Evolutionary conservation across 2,888 invertebrate species (phyloP), one percentile per base, ranked within the genome.

Genomic region (Lamellibrachia satsuma): DNA sequence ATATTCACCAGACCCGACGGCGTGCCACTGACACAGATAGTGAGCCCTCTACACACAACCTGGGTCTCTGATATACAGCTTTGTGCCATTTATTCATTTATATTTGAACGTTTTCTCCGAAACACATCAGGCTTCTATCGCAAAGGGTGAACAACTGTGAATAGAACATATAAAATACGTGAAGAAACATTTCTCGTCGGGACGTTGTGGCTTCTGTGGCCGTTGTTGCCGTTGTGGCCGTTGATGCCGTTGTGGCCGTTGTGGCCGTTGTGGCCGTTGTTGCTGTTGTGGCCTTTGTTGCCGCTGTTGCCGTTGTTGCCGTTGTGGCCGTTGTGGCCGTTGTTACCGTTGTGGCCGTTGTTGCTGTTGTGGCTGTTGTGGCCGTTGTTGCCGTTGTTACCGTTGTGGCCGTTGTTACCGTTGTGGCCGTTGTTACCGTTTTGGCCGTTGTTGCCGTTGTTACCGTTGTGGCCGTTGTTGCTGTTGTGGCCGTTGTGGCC

Each of bases 311-410:
- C 75, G 22, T 15, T 15, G 15, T 22, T 22, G 7, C 11, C 6
- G 6, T 22, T 6, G 6, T 22, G 22, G n/a, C 22, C 6, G 51
- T 92, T 90, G 27, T 90, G 1, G 60, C 51, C 8, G 60, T 90
- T 90, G 55, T 92, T 92, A 52, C 52, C 60, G 90, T 92, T 52
- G 39, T 90, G 90, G 22, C 8, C 57, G 57, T 60, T 52, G 90
- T 7, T 22, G 27, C 90, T 39, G 55, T 52, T 92, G 55, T 92
- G 27, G 55, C 27, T 2, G 55, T 52, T 92, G 55, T 52, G 1
- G 55, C 52, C 52, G 1, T 92, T 92, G 55, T 92, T 1, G 55
- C 15, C 52, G 55, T 92, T 92, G 27, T 92, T 92, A 27, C 52
- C 52, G 55, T 92, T 92, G 27, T 52, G 1, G 55, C 52, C 52